Conservation (phyloP, 1,140 invertebrate genomes). For the fruit fly (Drosophila melanogaster) region DNA sequence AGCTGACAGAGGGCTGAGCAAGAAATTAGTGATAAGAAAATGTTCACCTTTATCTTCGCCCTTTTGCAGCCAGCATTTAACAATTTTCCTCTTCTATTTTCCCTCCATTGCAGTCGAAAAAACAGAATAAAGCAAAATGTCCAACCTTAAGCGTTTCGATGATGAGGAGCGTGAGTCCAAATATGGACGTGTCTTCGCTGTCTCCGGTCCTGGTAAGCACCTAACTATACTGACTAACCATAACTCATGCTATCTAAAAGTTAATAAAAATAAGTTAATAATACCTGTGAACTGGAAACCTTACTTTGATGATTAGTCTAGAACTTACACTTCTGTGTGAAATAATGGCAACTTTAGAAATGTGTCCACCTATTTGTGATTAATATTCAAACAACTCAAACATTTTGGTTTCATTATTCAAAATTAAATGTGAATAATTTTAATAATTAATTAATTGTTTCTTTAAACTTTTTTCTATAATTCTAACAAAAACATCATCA, state of each 20-base stretch:
- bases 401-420: no score
- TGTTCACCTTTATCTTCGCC: slow-evolving; percentile 30
- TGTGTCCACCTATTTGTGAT: no score
- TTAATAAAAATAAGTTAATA: background rate
- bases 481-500: no score
- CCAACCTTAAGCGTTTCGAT: slow-evolving; percentile 89
- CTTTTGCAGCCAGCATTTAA: slow-evolving; percentile 13
- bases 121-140: slow-evolving; percentile 85
- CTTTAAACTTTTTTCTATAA: no score
- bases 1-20: slow-evolving; percentile 46
- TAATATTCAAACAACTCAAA: no score
- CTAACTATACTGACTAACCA: background rate
- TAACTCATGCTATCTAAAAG: background rate
- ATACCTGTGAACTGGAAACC: no score
- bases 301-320: no score
- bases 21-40: slow-evolving; percentile 50
- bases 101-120: slow-evolving; percentile 51
- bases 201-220: slow-evolving; percentile 96
- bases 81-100: slow-evolving; percentile 8
- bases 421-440: no score
- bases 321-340: no score
- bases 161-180: slow-evolving; percentile 94
- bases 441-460: no score
- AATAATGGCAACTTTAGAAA: no score
- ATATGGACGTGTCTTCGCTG: slow-evolving; percentile 98